Base-by-base conservation (phyloP, 2,888 invertebrate genomes). In the Boloria euphrosyne region DNA sequence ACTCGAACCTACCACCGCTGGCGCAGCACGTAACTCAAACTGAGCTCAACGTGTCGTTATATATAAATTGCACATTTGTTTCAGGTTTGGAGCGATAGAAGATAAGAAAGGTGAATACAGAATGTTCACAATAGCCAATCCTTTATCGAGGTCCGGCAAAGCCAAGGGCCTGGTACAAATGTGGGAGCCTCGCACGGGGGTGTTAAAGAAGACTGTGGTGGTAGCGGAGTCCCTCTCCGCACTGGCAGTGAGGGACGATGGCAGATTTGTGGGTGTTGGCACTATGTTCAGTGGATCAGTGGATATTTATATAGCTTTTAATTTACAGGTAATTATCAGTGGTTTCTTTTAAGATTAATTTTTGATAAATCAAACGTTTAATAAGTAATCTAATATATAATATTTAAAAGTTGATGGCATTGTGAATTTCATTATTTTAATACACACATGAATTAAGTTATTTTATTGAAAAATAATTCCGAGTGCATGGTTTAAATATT, bases 231-330 rank as follows among this genome's bases (percentile, higher is more conserved):
- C 96, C 67, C 87, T 97, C 43, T 96, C 97, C 4, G 97, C 97
- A 16, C 90, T 98, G 71, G 96, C 98, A 0, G 97, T 97, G 31
- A 93, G 98, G 66, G 97, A 98, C 84, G 98, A 99, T 90, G 99
- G 99, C 0, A 93, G 96, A 68, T 99, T 97, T 88, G 94, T 98
- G 1, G 98, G 97, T 65, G 95, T 98, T 16, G 99, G 98, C 10
- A 98, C 98, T 50, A 98, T 98, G 96, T 96, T 96, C 80, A 96
- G 96, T 66, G 98, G 98, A 57, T 97, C 96, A 76, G 97, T 99
- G 14, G 95, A 96, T 73, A 96, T 99, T 74, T 97, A 97, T 80
- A 94, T 98, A 73, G 96, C 97, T 54, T 98, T 98, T 86, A 98
- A 97, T 89, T 93, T 99, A 78, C 97, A 98, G 94, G 96, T 96